Percentiles rank a stretch among this genome's conserved stretches.
These are phyloP conservation scores for Sclerodermus sp. DNA, from an alignment of 2,888 invertebrate species.

Conservation along the genomic window DNA sequence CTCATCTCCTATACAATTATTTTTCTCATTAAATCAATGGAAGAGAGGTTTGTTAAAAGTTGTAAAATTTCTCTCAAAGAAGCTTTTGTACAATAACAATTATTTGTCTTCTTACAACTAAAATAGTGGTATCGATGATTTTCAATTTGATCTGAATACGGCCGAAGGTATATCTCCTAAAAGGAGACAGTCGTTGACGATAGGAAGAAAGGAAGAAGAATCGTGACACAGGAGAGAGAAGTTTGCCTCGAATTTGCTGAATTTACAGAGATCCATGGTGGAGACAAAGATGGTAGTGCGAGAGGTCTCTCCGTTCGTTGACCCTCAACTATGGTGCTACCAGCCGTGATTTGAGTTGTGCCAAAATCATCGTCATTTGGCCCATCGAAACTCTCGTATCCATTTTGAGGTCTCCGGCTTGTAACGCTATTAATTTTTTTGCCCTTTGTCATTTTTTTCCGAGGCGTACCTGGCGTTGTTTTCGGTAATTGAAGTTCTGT, in stretches of 20 bases:
- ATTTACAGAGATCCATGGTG: constrained; percentile 43
- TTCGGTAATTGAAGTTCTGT: constrained; percentile 37
- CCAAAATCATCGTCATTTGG: constrained; percentile 39
- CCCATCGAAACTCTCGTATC: constrained; percentile 18
- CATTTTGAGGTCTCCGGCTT: constrained; percentile 8
- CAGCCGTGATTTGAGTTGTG: constrained; percentile 49
- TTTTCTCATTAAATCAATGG: too few species aligned
- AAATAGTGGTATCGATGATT: too few species aligned
- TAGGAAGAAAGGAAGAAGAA: constrained; percentile 25
- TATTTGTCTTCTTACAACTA: too few species aligned
- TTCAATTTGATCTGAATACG: too few species aligned
- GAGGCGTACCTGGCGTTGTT: constrained; percentile 42
- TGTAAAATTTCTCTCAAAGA: too few species aligned
- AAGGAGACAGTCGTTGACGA: constrained; percentile 6
- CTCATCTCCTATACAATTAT: too few species aligned
- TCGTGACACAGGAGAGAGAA: constrained; percentile 12
- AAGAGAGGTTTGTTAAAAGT: too few species aligned
- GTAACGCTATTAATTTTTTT: constrained; percentile 33
- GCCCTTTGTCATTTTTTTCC: constrained; percentile 35
- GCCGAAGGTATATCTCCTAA: constrained; percentile 10
- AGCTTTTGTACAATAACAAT: too few species aligned
- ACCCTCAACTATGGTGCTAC: constrained; percentile 40
- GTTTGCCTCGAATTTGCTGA: constrained; percentile 30
- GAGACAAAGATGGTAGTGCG: constrained; percentile 40
- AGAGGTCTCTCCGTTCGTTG: constrained; percentile 50